Percentiles rank a stretch among this genome's conserved stretches.
Evolutionary conservation across 2,113 vertebrate genomes (phyloP).

Genomic region (Thalassoma bifasciatum): DNA sequence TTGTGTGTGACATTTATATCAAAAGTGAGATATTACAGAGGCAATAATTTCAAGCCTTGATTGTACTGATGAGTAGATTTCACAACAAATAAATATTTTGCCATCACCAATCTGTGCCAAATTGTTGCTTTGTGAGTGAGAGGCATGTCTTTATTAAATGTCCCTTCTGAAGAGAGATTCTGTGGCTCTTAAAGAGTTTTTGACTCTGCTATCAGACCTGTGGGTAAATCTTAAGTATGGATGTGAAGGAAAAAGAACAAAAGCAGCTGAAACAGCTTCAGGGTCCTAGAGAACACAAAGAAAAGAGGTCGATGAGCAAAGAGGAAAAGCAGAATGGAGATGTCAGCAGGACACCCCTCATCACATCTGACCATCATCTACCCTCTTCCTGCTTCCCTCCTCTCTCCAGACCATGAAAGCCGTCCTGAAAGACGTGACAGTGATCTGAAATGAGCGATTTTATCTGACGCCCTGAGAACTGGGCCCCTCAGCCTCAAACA

Average conservation of each 20-base stretch:
- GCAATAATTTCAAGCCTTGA: no score
- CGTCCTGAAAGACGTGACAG: slow-evolving; percentile 24
- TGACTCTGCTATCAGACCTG: neutral
- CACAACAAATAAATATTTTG: no score
- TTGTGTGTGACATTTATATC: no score
- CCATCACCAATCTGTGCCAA: neutral
- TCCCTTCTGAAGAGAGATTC: neutral
- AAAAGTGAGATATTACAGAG: no score
- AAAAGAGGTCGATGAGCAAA: slow-evolving; percentile 17
- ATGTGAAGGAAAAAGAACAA: neutral
- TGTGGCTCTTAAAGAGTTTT: neutral
- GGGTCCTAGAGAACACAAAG: slow-evolving; percentile 12
- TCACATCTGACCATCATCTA: slow-evolving; percentile 16
- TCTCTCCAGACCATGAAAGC: slow-evolving; percentile 25
- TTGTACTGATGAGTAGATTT: no score
- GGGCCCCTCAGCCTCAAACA: slow-evolving; percentile 36
- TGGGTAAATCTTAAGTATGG: neutral
- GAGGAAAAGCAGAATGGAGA: slow-evolving; percentile 4
- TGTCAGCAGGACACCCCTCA: slow-evolving; percentile 33
- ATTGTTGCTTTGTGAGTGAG: neutral
- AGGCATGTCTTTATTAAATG: neutral
- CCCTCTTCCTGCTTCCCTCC: slow-evolving; percentile 8
- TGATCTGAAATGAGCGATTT: slow-evolving; percentile 40
- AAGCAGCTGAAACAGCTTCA: neutral
- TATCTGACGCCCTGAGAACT: slow-evolving; percentile 23